Conservation (phyloP, 2,797 vertebrate species). For the Melanogrammus aeglefinus region DNA sequence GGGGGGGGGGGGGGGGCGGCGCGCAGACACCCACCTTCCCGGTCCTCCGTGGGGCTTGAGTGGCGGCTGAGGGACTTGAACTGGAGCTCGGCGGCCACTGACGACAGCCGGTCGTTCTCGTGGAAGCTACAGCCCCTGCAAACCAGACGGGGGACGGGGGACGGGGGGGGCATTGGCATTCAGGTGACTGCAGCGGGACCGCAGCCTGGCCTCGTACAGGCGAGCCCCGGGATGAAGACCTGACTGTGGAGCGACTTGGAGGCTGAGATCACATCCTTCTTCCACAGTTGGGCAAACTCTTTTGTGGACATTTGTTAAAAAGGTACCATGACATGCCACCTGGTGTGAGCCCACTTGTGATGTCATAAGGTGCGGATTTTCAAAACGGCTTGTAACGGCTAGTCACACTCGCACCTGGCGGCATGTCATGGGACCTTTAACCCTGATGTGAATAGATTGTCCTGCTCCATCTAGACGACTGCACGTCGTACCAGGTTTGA, state of each 20-base stretch:
- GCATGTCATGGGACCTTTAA: background rate
- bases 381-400: too few species aligned
- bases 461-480: background rate
- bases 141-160: slow-evolving; percentile 10
- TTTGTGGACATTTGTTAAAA: background rate
- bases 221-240: background rate
- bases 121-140: slow-evolving; percentile 89
- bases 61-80: slow-evolving; percentile 97
- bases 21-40: slow-evolving; percentile 80
- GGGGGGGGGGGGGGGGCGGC: background rate
- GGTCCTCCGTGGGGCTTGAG: slow-evolving; percentile 95
- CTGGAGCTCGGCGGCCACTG: slow-evolving; percentile 89
- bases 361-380: too few species aligned
- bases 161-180: background rate
- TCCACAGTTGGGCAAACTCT: background rate
- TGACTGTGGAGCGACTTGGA: too few species aligned
- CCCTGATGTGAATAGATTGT: background rate
- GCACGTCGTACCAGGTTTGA: background rate
- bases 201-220: background rate
- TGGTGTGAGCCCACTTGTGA: too few species aligned
- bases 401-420: too few species aligned
- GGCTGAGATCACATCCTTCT: background rate
- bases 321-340: too few species aligned
- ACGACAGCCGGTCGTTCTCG: slow-evolving; percentile 93
- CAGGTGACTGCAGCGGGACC: background rate